Evolutionary conservation across 2,888 invertebrate genomes (phyloP).

Genomic region (Ornithoptera alexandrae): DNA sequence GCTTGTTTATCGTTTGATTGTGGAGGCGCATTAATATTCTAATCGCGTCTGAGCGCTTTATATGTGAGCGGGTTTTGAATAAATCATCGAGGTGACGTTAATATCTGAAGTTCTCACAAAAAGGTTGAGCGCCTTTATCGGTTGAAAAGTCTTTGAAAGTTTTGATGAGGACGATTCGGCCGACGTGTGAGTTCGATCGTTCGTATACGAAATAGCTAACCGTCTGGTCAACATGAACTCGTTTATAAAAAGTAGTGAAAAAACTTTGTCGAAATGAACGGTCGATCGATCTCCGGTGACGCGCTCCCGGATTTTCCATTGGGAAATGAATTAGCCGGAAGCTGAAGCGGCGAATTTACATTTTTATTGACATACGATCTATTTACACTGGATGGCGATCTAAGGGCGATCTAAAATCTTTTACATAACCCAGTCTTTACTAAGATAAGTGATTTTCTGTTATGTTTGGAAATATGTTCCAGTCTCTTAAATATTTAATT

Average conservation of each 20-base stretch:
- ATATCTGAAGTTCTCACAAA: slow-evolving; percentile 62
- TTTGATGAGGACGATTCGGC: slow-evolving; percentile 13
- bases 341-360: slow-evolving; percentile 76
- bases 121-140: slow-evolving; percentile 30
- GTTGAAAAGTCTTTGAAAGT: slow-evolving; percentile 32
- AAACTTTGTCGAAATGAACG: slow-evolving; percentile 68
- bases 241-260: slow-evolving; percentile 49
- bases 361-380: slow-evolving; percentile 79
- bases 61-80: slow-evolving; percentile 57
- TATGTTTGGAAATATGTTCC: background rate
- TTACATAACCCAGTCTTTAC: slow-evolving; percentile 44
- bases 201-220: slow-evolving; percentile 58
- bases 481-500: too few species aligned
- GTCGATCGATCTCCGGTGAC: slow-evolving; percentile 77
- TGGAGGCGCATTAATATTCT: slow-evolving; percentile 66
- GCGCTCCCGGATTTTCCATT: slow-evolving; percentile 75
- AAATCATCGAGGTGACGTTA: slow-evolving; percentile 64
- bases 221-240: slow-evolving; percentile 71
- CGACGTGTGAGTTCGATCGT: slow-evolving; percentile 1
- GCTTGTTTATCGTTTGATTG: slow-evolving; percentile 40
- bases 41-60: slow-evolving; percentile 67
- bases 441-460: background rate
- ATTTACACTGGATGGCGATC: slow-evolving; percentile 72
- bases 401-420: slow-evolving; percentile 52
- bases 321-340: slow-evolving; percentile 78